A percentile compares a stretch with the other conserved stretches of the same genome.
Evolutionary conservation across 1,140 invertebrate species (phyloP).

Genomic region (Harlomillsia oculata): DNA sequence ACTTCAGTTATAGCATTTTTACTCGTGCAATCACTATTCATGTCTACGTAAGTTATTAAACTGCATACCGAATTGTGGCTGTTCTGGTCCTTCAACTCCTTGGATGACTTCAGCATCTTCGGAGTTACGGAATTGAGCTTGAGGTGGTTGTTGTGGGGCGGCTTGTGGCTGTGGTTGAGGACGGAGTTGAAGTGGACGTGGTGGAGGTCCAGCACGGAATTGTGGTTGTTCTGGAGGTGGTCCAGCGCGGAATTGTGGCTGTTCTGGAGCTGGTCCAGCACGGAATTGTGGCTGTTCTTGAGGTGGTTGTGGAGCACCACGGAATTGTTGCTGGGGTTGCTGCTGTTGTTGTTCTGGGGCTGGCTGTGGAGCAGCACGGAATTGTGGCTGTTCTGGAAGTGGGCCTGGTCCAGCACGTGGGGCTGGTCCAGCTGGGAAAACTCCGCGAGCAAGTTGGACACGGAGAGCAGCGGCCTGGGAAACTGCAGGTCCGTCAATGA

Average conservation of each 20-base stretch:
- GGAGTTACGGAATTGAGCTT: not conserved
- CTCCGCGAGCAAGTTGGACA: constrained; percentile 12
- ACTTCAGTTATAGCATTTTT: too few species aligned
- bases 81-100: not conserved
- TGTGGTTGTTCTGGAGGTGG: constrained; percentile 20
- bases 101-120: constrained; percentile 2
- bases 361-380: constrained; percentile 12
- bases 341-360: constrained; percentile 12
- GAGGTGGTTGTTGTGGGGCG: not conserved
- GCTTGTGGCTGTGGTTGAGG: constrained; percentile 19
- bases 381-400: constrained; percentile 6
- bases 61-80: not conserved
- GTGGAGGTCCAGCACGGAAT: constrained; percentile 3
- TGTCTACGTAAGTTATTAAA: not conserved
- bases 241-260: constrained; percentile 15
- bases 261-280: not conserved
- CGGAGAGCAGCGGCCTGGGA: not conserved
- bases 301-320: constrained; percentile 14
- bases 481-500: constrained; percentile 28
- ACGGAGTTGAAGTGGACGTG: constrained; percentile 20
- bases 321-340: constrained; percentile 14
- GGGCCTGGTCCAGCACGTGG: constrained; percentile 8
- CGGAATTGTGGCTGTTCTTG: constrained; percentile 20
- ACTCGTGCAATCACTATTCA: not conserved
- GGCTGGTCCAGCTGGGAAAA: constrained; percentile 26